A percentile compares a stretch with the other conserved stretches of the same genome.
Conservation (phyloP, 2,113 vertebrate species). For the Cervus canadensis region DNA sequence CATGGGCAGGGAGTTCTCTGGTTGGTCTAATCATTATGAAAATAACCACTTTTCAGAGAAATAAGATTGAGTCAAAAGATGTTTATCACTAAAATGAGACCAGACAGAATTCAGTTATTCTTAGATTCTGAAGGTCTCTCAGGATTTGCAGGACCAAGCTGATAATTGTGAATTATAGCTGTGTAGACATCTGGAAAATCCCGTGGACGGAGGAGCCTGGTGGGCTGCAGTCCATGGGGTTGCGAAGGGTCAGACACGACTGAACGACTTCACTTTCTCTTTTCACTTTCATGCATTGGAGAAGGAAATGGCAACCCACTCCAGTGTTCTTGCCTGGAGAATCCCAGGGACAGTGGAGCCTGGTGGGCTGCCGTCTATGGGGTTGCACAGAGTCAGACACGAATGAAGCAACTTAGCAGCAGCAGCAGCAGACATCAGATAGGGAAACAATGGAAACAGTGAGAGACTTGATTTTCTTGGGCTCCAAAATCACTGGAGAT, state of each 20-base stretch:
- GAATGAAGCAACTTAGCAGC: no score
- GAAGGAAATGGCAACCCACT: no score
- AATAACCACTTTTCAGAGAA: slow-evolving; percentile 45
- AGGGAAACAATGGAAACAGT: neutral
- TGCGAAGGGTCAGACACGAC: no score
- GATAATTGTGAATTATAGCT: neutral
- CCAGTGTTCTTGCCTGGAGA: no score
- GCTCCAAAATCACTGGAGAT: neutral
- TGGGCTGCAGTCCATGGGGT: no score
- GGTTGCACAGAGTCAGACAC: no score
- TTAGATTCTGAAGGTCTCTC: neutral
- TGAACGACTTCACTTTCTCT: no score
- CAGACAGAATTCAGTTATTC: neutral
- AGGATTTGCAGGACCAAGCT: neutral
- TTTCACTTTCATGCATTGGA: no score
- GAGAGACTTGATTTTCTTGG: neutral
- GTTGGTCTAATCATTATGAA: slow-evolving; percentile 8
- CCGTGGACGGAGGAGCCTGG: no score
- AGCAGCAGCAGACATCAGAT: neutral
- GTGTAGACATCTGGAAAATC: neutral
- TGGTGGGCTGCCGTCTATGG: no score
- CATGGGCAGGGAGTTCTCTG: neutral
- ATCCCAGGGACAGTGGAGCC: no score
- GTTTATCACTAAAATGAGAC: slow-evolving; percentile 21
- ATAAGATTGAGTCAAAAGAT: neutral